Base-by-base conservation (phyloP, 1,140 invertebrate species). In the Psix sp. region DNA sequence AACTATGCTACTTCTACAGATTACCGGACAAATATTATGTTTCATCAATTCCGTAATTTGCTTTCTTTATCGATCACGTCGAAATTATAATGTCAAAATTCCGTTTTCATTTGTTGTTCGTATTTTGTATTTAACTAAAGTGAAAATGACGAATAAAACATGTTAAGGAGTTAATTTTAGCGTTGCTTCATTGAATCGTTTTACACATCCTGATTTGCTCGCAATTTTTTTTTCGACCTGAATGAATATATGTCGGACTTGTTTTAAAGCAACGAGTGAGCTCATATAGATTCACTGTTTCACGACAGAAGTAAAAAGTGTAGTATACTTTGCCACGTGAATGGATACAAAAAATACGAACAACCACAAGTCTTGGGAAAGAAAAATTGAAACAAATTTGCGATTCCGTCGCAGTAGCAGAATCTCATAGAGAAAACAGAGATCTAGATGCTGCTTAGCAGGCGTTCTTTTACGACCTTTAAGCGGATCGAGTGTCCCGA, bases 321-420 rank as follows among this genome's bases (percentile, higher is more conserved):
- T 11, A 35, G 11, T n/a, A 9, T 9, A 7, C 11, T 11, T 36
- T 21, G 35, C 17, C 17, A 31, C 17, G 16, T 17, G 26, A 29
- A 33, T 20, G 15, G 18, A 29, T 18, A 40, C 26, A 14, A 15
- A 24, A 43, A 42, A 51, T 1, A 46, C 45, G 26, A 16, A 42
- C 46, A 35, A 38, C 38, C 26, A 18, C 43, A 42, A 38, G 24
- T 24, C n/a, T 48, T 26, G 36, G 6, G 26, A 2, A 59, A 54
- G 63, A 77, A 72, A 74, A 63, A 77, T 77, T 77, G 76, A 77
- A 74, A 77, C 67, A 70, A 77, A 77, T 77, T 65, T 52, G 62
- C 57, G 45, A 73, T 72, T 68, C 56, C 56, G 67, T 75, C 46
- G 63, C 46, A 36, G 56, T 75, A 75, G 75, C 72, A 68, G 68